Base-by-base conservation (phyloP, 2,113 vertebrate species). In the Mirounga angustirostris region DNA sequence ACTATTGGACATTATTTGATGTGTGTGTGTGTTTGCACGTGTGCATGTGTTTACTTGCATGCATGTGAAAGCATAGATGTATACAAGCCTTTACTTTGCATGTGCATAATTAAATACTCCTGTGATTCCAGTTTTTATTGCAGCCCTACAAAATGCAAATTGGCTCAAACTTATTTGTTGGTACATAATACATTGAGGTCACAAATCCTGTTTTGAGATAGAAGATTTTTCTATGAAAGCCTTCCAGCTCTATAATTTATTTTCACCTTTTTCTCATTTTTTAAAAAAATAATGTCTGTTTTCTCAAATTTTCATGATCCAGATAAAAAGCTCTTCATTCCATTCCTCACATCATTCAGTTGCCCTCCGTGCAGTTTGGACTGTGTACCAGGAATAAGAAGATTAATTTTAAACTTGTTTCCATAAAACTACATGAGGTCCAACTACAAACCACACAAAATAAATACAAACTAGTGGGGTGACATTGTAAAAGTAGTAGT, bases 341-440 rank as follows among this genome's bases (percentile, higher is more conserved):
- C 5, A 21, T 46, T 95, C 33, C 78, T 52, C 24, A 85, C 40
- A 63, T 81, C 12, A 84, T 30, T 67, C 63, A 46, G 81, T 21
- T 95, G 78, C 52, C 21, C 40, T n/a, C 61, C 12, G 52, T 56
- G 28, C 56, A 91, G 36, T 71, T 30, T 61, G 12, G 33, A 8
- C n/a, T 69, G 15, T 59, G 19, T 33, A 79, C 36, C 33, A 13
- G 28, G 2, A 89, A 92, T 92, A 21, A 71, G 13, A 76, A 71
- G 24, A 95, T 43, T 22, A 67, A 54, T 83, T 79, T 93, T 92
- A 88, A 93, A 93, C 24, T 90, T 89, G 3, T 84, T 61, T 69
- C 30, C 65, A 73, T 80, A 85, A 96, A 84, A 87, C 52, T 71
- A 59, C 30, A 46, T 28, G 28, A 79, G 15, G 10, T 71, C 24